A percentile compares a stretch with the other conserved stretches of the same genome.
Conservation (phyloP, 37 sponge, comb jelly and placozoan species). For the Hexactinellida sp. region DNA sequence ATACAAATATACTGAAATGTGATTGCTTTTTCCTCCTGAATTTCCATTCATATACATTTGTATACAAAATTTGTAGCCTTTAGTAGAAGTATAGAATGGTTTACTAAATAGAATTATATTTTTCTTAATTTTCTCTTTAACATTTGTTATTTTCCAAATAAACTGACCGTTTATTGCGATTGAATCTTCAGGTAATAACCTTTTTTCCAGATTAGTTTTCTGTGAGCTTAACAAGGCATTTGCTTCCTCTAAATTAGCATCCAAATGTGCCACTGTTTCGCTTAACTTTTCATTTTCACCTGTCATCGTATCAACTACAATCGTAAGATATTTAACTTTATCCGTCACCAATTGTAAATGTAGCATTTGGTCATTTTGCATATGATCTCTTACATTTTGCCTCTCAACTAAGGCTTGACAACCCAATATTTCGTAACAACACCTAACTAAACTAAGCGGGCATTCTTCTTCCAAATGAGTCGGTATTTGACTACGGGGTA, state of each 20-base stretch:
- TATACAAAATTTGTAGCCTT: constrained; percentile 3
- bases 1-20: not conserved
- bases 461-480: constrained; percentile 11
- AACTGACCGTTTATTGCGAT: not conserved
- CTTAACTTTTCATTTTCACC: not conserved
- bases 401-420: not conserved
- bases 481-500: constrained; percentile 4
- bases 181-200: not conserved
- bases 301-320: not conserved
- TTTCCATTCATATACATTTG: constrained; percentile 15
- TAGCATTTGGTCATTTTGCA: constrained; percentile 1
- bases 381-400: constrained; percentile 1
- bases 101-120: constrained; percentile 11
- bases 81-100: not conserved
- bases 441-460: not conserved
- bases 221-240: not conserved
- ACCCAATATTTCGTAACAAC: not conserved
- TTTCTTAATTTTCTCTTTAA: constrained; percentile 11
- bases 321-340: not conserved
- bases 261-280: not conserved
- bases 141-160: constrained; percentile 3
- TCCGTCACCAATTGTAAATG: constrained; percentile 2
- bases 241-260: constrained; percentile 8
- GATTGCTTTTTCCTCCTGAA: not conserved
- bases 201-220: not conserved